Conservation (phyloP, 2,888 invertebrate species). For the Callyntrura sp. region DNA sequence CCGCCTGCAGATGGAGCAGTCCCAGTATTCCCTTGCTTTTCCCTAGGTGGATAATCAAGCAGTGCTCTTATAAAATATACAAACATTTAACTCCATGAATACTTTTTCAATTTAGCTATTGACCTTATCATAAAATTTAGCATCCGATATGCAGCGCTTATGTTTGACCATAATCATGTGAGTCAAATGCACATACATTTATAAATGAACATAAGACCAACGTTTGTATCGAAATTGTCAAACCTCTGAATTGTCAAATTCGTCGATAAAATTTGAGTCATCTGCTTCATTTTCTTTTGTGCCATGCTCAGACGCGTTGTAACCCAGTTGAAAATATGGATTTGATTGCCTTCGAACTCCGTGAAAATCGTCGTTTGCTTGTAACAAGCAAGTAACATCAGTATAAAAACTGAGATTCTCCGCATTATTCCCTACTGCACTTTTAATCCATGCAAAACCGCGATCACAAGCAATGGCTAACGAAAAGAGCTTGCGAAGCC, state of each 20-base stretch:
- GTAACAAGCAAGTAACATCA: background rate
- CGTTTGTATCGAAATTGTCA: background rate
- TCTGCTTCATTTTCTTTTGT: background rate
- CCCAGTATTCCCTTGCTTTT: constrained; percentile 62
- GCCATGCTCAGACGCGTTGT: background rate
- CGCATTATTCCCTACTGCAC: background rate
- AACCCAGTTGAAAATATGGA: background rate
- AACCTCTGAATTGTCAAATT: background rate
- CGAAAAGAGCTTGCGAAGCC: background rate
- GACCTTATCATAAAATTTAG: too few relatives aligned
- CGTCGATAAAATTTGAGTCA: background rate
- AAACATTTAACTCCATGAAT: too few relatives aligned
- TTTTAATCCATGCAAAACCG: background rate
- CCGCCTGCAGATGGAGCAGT: constrained; percentile 43
- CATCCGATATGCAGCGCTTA: too few relatives aligned
- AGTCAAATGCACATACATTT: background rate
- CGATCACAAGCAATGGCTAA: background rate
- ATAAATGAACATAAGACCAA: background rate
- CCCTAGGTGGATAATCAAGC: constrained; percentile 88
- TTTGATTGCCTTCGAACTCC: background rate
- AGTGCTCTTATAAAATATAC: too few relatives aligned
- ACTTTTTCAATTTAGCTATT: too few relatives aligned
- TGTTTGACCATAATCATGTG: too few relatives aligned
- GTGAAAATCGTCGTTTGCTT: background rate
- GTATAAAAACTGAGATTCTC: background rate